Evolutionary conservation across 2,888 invertebrate species (phyloP), one percentile per base, ranked within the genome.

Genomic region (Hipparchia semele): DNA sequence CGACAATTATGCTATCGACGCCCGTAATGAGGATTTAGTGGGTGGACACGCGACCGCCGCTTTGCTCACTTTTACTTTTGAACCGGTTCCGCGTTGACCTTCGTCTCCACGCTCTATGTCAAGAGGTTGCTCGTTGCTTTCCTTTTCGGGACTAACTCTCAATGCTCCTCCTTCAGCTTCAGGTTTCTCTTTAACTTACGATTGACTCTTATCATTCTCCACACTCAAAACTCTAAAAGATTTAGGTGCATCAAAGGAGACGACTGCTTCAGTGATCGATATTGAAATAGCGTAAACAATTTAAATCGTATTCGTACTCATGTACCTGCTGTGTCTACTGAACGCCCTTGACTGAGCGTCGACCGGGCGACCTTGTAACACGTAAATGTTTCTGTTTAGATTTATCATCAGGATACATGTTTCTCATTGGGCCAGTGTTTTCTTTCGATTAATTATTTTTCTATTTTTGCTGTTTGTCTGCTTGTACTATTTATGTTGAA

Each of bases 21-120:
- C 82, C 85, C 84, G 90, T 89, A 91, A 91, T 92, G 91, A 92
- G 91, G 91, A 91, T 91, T 92, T 89, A 88, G 91, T 91, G 91
- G 92, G 91, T 91, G 90, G 92, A 91, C 89, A 88, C 86, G 89
- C 86, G 87, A 87, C 85, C 82, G 83, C 80, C 83, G 84, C 81
- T 82, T 80, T 83, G 86, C 83, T 86, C 86, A 91, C 92, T 92
- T 92, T 94, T 91, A 92, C 93, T 93, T 91, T 91, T 89, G 86
- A 91, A 92, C 91, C 89, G 91, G 92, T 91, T 86, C 76, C 78
- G 73, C 71, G 77, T 81, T 86, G 87, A 90, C 90, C 91, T 91
- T 88, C 86, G 85, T 83, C 83, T 82, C 82, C 73, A 68, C 74
- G 74, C 74, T 82, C 82, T 82, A 82, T 82, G 81, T 79, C 80